These are phyloP conservation scores for Silurus asotus DNA, from an alignment of 2,113 vertebrate species.

Conservation along the genomic window DNA sequence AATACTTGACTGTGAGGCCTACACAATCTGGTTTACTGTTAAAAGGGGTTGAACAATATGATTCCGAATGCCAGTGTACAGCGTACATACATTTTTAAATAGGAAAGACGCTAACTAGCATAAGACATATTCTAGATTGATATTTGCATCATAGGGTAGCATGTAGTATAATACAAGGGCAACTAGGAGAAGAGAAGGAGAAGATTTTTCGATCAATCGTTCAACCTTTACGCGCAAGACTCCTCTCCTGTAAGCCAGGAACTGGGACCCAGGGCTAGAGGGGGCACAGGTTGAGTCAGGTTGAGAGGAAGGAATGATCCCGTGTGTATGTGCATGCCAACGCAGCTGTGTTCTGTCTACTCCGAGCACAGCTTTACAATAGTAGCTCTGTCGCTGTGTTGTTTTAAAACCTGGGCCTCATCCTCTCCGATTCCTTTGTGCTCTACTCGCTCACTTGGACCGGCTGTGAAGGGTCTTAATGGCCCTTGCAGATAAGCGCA, in stretches of 20 bases:
- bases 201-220: too few relatives aligned
- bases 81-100: not conserved
- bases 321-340: slow-evolving; percentile 42
- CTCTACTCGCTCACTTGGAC: slow-evolving; percentile 45
- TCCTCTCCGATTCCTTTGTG: slow-evolving; percentile 68
- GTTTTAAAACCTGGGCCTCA: slow-evolving; percentile 70
- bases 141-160: not conserved
- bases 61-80: not conserved
- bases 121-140: not conserved
- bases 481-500: slow-evolving; percentile 20
- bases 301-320: slow-evolving; percentile 9
- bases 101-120: not conserved
- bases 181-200: not conserved
- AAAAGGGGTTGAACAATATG: not conserved
- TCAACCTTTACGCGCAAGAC: too few relatives aligned
- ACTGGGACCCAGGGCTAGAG: not conserved
- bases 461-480: slow-evolving; percentile 43
- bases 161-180: not conserved
- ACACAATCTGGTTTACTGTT: not conserved
- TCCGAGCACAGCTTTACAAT: slow-evolving; percentile 69
- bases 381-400: slow-evolving; percentile 69
- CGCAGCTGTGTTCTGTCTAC: slow-evolving; percentile 62
- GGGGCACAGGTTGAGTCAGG: not conserved
- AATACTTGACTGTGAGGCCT: not conserved
- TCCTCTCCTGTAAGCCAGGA: not conserved